Evolutionary conservation across 2,888 invertebrate species (phyloP), one percentile per base, ranked within the genome.

Genomic region (Lamellibrachia columna): DNA sequence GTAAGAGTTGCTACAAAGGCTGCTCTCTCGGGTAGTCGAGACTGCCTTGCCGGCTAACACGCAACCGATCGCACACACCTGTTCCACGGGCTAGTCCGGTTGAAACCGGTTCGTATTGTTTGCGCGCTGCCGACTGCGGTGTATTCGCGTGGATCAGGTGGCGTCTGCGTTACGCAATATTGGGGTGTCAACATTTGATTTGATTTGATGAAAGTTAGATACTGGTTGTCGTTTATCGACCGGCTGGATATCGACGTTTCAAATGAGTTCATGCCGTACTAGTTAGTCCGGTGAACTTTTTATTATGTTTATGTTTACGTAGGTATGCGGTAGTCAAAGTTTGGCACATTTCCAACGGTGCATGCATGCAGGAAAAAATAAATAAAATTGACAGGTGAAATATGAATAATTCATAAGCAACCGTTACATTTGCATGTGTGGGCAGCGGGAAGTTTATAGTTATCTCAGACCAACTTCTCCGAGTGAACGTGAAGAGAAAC

Each of bases 101-200:
- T 75, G n/a, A n/a, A 75, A 75, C 75, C 75, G 75, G 75, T 75
- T 75, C 75, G 22, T n/a, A 22, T 75, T 75, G 75, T 75, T 75
- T n/a, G 8, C 60, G 75, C 75, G 75, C 6, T 15, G 75, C 15
- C n/a, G 22, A 40, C 40, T 40, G 75, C 75, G 75, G 22, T 75
- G 22, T 40, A 40, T 22, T 75, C 6, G 75, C 75, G 15, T 22
- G 75, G 6, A 11, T 75, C 75, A 22, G 15, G 2, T 22, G 40
- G 75, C 75, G 75, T 22, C 22, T n/a, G 75, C 15, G 75, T 75
- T 75, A 75, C 75, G 75, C 75, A 75, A 75, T 6, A 22, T 22
- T 22, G 6, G 22, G 22, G 75, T 75, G 75, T 75, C 75, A 75
- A 75, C 75, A 75, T 22, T 11, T 75, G 75, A 75, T 75, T 75